phyloP scores from a whole-genome alignment of 1,140 invertebrate genomes.

The Ostrea edulis region DNA sequence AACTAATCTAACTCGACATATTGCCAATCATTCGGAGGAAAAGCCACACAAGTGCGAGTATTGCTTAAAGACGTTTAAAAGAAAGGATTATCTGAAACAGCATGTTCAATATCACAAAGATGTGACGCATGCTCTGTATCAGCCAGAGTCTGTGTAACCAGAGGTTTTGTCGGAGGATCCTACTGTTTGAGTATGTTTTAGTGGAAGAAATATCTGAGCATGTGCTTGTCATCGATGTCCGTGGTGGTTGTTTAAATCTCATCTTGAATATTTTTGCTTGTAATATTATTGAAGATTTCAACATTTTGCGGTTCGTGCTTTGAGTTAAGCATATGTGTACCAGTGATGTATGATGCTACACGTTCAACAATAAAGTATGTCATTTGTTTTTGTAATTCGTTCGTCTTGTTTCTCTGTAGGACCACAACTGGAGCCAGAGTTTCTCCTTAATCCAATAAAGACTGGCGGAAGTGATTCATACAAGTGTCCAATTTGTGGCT shows the following conservation, averaged over 20 bases:
- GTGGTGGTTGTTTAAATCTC: background rate
- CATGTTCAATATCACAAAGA: slow-evolving; percentile 18
- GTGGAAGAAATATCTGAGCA: no score
- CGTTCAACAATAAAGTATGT: background rate
- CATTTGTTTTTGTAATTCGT: background rate
- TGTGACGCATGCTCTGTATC: slow-evolving; percentile 10
- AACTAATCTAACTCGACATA: slow-evolving; percentile 25
- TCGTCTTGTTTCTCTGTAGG: slow-evolving; percentile 24
- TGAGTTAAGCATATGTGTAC: background rate
- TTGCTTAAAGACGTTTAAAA: slow-evolving; percentile 18
- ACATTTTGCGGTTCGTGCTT: background rate
- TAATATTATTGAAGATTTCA: background rate
- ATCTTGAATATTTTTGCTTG: background rate
- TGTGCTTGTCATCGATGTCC: background rate
- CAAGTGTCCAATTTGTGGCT: slow-evolving; percentile 43
- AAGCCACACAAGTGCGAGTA: slow-evolving; percentile 33
- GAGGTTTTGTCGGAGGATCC: background rate
- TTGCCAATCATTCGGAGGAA: slow-evolving; percentile 33
- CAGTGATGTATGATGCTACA: background rate
- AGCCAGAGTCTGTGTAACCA: background rate
- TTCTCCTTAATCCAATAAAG: slow-evolving; percentile 4
- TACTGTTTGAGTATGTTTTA: background rate
- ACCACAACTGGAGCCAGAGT: slow-evolving; percentile 14
- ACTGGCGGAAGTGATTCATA: slow-evolving; percentile 2
- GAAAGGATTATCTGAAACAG: slow-evolving; percentile 40